These are phyloP conservation scores for Reticulitermes lucifugus DNA, from an alignment of 2,888 invertebrate genomes.

Conservation along the genomic window DNA sequence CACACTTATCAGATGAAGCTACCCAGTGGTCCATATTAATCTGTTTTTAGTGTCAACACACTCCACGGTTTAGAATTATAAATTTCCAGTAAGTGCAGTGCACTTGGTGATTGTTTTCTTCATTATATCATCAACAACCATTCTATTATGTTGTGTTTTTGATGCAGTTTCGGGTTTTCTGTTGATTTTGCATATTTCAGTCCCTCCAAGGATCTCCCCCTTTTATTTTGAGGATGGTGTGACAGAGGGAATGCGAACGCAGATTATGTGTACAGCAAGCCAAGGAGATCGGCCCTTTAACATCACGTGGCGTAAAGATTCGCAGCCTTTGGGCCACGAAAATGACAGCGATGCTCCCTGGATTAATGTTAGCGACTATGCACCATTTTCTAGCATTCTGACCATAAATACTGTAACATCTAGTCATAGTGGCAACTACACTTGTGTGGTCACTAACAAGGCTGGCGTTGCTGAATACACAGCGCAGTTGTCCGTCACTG, in stretches of 20 bases:
- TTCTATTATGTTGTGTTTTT: conserved; percentile 37
- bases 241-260: conserved; percentile 58
- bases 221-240: conserved; percentile 57
- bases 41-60: not conserved
- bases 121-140: not conserved
- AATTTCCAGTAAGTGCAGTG: conserved; percentile 1
- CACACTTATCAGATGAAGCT: too few relatives aligned
- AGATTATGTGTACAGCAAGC: conserved; percentile 69
- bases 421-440: conserved; percentile 65
- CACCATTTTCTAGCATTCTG: conserved; percentile 67
- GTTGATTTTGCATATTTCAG: conserved; percentile 53
- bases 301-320: conserved; percentile 63
- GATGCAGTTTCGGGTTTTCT: conserved; percentile 45
- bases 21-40: too few relatives aligned
- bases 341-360: conserved; percentile 54
- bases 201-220: conserved; percentile 58
- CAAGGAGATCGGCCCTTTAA: conserved; percentile 64
- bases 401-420: conserved; percentile 65
- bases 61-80: not conserved
- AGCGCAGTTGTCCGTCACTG: conserved; percentile 68
- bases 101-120: not conserved
- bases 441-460: conserved; percentile 57
- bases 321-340: conserved; percentile 54
- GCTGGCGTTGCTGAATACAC: conserved; percentile 64
- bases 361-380: conserved; percentile 68